phyloP scores from a whole-genome alignment of 2,797 vertebrate species.

The Mus spretus region DNA sequence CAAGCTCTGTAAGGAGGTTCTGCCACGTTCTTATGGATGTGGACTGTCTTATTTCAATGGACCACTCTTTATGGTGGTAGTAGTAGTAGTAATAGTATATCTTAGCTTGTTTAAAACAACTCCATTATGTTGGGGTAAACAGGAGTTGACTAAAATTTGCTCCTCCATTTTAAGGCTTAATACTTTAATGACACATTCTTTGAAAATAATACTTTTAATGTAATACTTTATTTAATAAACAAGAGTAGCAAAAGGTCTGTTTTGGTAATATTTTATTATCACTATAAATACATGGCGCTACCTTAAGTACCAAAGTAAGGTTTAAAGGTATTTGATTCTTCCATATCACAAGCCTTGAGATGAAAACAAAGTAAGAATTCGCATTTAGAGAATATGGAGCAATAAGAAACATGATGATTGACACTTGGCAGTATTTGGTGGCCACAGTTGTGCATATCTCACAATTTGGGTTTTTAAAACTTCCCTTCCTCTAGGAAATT shows the following conservation, averaged over 20 bases:
- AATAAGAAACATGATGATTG: not conserved
- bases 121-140: slow-evolving; percentile 27
- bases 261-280: slow-evolving; percentile 25
- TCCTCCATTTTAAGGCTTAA: not conserved
- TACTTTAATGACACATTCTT: slow-evolving; percentile 18
- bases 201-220: not conserved
- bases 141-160: slow-evolving; percentile 5
- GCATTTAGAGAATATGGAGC: slow-evolving; percentile 1
- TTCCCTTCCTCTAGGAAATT: not conserved
- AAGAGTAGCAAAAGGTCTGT: not conserved
- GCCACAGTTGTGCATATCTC: not conserved
- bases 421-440: not conserved
- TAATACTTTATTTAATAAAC: slow-evolving; percentile 23
- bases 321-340: not conserved
- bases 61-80: no score
- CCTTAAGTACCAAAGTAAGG: not conserved
- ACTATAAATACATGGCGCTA: not conserved
- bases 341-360: not conserved
- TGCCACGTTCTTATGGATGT: not conserved
- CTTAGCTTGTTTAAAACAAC: not conserved
- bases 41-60: not conserved
- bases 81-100: not conserved
- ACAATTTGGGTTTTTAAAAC: not conserved
- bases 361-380: not conserved
- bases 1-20: no score